These are phyloP conservation scores for Arnoldichthys spilopterus DNA, from an alignment of 2,797 vertebrate genomes.

Conservation along the genomic window DNA sequence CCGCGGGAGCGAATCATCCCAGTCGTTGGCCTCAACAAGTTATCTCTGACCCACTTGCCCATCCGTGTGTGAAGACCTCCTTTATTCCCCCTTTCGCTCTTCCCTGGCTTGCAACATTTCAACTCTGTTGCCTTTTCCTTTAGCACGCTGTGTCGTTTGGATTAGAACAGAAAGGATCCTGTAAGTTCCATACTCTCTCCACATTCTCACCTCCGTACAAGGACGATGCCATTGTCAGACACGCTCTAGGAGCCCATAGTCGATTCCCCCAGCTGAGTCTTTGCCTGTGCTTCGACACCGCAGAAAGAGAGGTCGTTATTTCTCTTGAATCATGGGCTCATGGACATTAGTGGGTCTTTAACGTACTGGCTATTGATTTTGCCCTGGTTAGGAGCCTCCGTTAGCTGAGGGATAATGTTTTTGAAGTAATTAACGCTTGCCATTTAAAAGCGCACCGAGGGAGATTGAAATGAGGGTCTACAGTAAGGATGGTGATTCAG, in stretches of 20 bases:
- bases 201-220: conserved; percentile 73
- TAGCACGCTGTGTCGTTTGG: background rate
- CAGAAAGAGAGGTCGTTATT: conserved; percentile 69
- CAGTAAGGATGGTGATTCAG: conserved; percentile 27
- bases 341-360: conserved; percentile 76
- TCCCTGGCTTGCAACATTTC: conserved; percentile 57
- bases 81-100: conserved; percentile 46
- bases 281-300: conserved; percentile 65
- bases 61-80: conserved; percentile 77
- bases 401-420: conserved; percentile 65
- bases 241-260: conserved; percentile 62
- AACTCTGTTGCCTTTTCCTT: conserved; percentile 27
- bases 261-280: conserved; percentile 69
- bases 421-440: conserved; percentile 70
- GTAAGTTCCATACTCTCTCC: conserved; percentile 71
- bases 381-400: conserved; percentile 66
- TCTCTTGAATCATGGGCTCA: conserved; percentile 69
- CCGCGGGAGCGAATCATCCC: conserved; percentile 73
- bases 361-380: conserved; percentile 77
- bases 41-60: conserved; percentile 82
- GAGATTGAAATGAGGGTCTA: conserved; percentile 48
- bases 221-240: conserved; percentile 71
- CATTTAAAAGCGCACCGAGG: conserved; percentile 46
- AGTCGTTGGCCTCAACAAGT: conserved; percentile 77
- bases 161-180: conserved; percentile 35